Base-by-base conservation (phyloP, 2,113 vertebrate genomes). In the Campylorhamphus procurvoides region DNA sequence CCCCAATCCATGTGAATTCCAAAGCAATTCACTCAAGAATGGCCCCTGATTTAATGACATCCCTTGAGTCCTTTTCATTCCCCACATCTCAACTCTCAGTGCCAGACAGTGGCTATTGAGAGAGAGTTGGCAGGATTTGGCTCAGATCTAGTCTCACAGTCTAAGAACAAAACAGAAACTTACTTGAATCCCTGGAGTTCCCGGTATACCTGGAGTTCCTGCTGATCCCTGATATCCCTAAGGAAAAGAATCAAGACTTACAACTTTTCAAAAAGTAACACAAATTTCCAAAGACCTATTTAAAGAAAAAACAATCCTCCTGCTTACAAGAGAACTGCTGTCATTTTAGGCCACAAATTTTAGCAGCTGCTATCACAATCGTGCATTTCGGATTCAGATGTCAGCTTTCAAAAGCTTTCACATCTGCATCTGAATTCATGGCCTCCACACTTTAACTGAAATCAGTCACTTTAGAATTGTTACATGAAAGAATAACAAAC, bases 201-300 rank as follows among this genome's bases (percentile, higher is more conserved):
- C 99, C 95, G 98, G 98, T 78, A 98, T 79, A 46, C 99, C 99
- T 81, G 98, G 96, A 84, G 87, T 98, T 95, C 99, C 99, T 97
- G 98, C 94, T 84, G 95, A 77, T 88, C 99, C 99, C 82, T 98
- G 98, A 89, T 98, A 96, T 58, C 99, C 99, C 99, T 99, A 97
- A 64, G 53, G 56, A 89, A 95, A 92, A 95, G 42, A 90, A 94
- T 1, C 25, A 88, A 92, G 58, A 89, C 12, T 59, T 71, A 15
- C 56, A 17, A 89, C 25, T 92, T 75, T 80, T 84, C 13, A 2
- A 42, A 47, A 81, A 86, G 24, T 69, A 42, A 49, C 12, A 64
- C 17, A 87, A 35, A 49, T 68, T 86, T 64, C 31, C 28, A 64
- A 93, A 83, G 5, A 88, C 1, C 2, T 39, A 37, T 58, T 83